Evolutionary conservation across 2,797 vertebrate species (phyloP), one percentile per base, ranked within the genome.

Genomic region (Microhierax caerulescens): DNA sequence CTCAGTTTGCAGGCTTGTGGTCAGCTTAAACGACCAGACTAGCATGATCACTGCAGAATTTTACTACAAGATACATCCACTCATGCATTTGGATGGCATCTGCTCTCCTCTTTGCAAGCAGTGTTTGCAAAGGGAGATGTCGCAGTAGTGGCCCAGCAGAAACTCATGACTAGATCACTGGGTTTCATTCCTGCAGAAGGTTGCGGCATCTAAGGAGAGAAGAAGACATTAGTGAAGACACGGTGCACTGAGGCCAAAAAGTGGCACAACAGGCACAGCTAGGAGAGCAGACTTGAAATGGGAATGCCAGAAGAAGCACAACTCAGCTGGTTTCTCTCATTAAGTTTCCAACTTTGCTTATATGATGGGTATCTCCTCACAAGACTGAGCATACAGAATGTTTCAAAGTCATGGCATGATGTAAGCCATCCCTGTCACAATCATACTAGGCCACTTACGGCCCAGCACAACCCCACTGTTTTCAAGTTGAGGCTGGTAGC

Each of bases 1-100:
- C 70, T 90, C 59, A 63, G 54, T 80, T 94, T 82, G 24, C 45
- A 82, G 50, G 11, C 9, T 76, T 85, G 79, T 72, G 89, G 68
- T 85, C 47, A 79, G 12, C 39, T 83, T 82, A 70, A 92, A 88
- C 39, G 56, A 73, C 63, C 65, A 70, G 77, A 48, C 23, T 43
- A 48, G 12, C 8, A 5, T 6, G 70, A 32, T 53, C 23, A 37
- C 32, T 37, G 11, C 24, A 76, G 18, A 64, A 48, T 84, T 91
- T 95, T 63, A 79, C 27, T 34, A 56, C 13, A 64, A 60, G n/a
- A n/a, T 37, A 23, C 36, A 88, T 86, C 13, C n/a, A n/a, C 10
- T 84, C 18, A 5, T 19, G 20, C 45, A 20, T 90, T 76, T 87
- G 32, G 36, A 14, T 54, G 24, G 13, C 18, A 45, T 50, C 45